These are phyloP conservation scores for Elysia crispata DNA, from an alignment of 2,888 invertebrate species.

Conservation along the genomic window DNA sequence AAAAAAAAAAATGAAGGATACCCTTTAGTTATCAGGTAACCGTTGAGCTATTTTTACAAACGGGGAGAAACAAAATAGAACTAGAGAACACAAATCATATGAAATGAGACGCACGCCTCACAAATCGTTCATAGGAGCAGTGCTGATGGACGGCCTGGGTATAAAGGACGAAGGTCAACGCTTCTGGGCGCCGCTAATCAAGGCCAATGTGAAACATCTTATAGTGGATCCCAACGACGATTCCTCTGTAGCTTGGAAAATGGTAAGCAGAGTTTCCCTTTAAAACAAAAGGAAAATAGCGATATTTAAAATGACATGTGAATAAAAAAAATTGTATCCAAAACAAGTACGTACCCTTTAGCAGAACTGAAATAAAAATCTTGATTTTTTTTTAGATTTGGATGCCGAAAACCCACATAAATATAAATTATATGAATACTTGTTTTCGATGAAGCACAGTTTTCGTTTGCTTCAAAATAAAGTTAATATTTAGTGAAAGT, in stretches of 20 bases:
- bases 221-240: slow-evolving; percentile 36
- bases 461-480: too few relatives aligned
- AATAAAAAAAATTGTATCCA: too few relatives aligned
- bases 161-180: slow-evolving; percentile 34
- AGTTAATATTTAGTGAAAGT: too few relatives aligned
- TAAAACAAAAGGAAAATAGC: background rate
- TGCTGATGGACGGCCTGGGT: slow-evolving; percentile 26
- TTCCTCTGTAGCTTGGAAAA: slow-evolving; percentile 31
- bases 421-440: background rate
- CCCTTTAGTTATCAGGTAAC: too few relatives aligned
- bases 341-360: too few relatives aligned
- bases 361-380: too few relatives aligned
- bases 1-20: too few relatives aligned
- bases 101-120: background rate
- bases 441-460: too few relatives aligned
- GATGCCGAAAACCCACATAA: background rate
- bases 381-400: background rate
- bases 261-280: slow-evolving; percentile 11
- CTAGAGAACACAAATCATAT: background rate
- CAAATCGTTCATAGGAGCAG: slow-evolving; percentile 25
- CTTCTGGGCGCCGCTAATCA: slow-evolving; percentile 45
- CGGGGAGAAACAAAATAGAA: too few relatives aligned
- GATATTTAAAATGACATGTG: too few relatives aligned
- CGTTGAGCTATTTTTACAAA: too few relatives aligned
- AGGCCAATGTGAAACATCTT: slow-evolving; percentile 26